Percentiles rank a stretch among this genome's conserved stretches.
These are phyloP conservation scores for Papilio demoleus DNA, from an alignment of 2,888 invertebrate species.

Conservation along the genomic window DNA sequence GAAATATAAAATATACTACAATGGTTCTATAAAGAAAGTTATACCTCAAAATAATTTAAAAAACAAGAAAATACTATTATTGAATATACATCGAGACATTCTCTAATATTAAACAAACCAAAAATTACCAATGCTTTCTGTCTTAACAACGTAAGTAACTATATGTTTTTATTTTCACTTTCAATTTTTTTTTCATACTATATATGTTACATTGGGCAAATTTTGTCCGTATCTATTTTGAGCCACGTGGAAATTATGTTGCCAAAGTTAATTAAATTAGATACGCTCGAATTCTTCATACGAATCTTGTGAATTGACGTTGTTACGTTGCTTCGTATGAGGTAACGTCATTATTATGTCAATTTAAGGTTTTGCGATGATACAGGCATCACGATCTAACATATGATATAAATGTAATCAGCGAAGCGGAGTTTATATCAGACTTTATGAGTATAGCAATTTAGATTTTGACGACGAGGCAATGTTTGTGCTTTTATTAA, in stretches of 20 bases:
- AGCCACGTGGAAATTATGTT: background rate
- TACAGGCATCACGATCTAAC: constrained; percentile 33
- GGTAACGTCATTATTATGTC: constrained; percentile 2
- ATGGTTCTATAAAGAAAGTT: too few relatives aligned
- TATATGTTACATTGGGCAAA: background rate
- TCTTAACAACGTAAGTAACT: too few relatives aligned
- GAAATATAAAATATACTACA: background rate
- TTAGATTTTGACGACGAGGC: background rate
- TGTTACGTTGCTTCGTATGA: constrained; percentile 12
- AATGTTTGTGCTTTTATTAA: background rate
- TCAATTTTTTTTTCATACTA: background rate
- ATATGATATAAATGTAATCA: background rate
- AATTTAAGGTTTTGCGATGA: constrained; percentile 14
- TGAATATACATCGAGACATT: background rate
- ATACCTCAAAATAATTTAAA: background rate
- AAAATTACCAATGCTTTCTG: too few relatives aligned
- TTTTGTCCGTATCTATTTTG: background rate
- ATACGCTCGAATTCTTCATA: constrained; percentile 5
- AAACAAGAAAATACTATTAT: background rate
- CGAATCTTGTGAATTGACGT: constrained; percentile 17
- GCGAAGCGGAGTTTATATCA: background rate
- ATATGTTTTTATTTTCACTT: too few relatives aligned
- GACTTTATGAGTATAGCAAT: background rate
- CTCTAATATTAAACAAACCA: too few relatives aligned
- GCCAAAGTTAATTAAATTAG: constrained; percentile 17